Evolutionary conservation across 2,888 invertebrate genomes (phyloP), one percentile per base, ranked within the genome.

Genomic region (Octonoba sinensis): DNA sequence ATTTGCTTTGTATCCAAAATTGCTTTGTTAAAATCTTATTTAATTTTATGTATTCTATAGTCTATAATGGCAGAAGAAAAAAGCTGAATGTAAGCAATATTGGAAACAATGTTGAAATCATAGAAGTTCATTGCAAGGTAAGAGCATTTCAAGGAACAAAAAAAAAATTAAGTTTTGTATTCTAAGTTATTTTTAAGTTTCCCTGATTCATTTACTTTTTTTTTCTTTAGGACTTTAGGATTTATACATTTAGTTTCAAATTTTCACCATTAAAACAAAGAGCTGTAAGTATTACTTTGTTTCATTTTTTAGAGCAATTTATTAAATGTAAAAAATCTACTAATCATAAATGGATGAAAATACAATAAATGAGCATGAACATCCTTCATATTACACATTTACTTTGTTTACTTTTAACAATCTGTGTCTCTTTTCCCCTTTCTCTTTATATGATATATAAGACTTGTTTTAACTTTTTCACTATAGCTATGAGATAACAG

Each of bases 211-310:
- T 20, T 70, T 46, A 27, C 56, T 73, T 73, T 84, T 67, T 83
- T 77, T 49, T 79, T 82, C 91, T 91, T 27, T 90, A 95, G 94
- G 96, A 96, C 90, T 94, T 96, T 91, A 92, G 94, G 87, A 93
- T 94, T 64, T 91, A 96, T 86, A 94, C 93, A 77, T 96, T 96
- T 90, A 94, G 94, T 24, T 97, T 97, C 89, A 94, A 93, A 87
- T 93, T 93, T 89, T 93, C 94, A 4, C 93, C 93, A 27, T 91
- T 93, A 83, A 94, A 93, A 59, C 77, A 94, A 46, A 93, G 94
- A 86, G 92, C 92, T 86, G 92, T 96, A 84, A 85, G 85, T 76
- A 76, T 0, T 44, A 12, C n/a, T 8, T 64, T 36, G 1, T 15
- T 54, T 3, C 3, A 2, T 57, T 13, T 20, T 18, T n/a, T 22